phyloP scores from a whole-genome alignment of 92 coral and sea anemone genomes.

The Phenganax stokvisi region DNA sequence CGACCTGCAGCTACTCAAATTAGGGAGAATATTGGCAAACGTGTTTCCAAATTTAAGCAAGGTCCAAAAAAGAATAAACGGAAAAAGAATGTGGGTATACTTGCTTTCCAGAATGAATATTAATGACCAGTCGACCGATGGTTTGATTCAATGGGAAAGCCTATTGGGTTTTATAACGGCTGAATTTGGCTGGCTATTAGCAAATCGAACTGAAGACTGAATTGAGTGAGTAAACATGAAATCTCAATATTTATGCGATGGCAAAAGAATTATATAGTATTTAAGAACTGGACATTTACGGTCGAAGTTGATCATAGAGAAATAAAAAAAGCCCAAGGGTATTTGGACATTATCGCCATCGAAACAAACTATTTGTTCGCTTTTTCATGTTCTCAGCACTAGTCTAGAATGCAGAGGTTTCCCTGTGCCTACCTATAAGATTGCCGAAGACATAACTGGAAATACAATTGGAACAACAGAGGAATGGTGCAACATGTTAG shows the following conservation, averaged over 20 bases:
- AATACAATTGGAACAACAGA: slow-evolving; percentile 6
- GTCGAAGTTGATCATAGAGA: slow-evolving; percentile 3
- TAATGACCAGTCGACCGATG: neutral
- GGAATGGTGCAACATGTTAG: slow-evolving; percentile 1
- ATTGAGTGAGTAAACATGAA: slow-evolving; percentile 24
- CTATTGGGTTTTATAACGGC: slow-evolving; percentile 6
- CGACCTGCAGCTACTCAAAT: neutral
- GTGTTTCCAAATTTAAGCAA: neutral
- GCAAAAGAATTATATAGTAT: slow-evolving; percentile 21
- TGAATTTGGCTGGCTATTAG: slow-evolving; percentile 33
- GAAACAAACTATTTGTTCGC: neutral
- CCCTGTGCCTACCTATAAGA: slow-evolving; percentile 1
- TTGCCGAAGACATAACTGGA: neutral
- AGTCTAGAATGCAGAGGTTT: slow-evolving; percentile 27
- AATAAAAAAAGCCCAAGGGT: slow-evolving; percentile 17
- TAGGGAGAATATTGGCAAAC: slow-evolving; percentile 8
- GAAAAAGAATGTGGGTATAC: slow-evolving; percentile 13
- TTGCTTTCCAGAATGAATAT: slow-evolving; percentile 1
- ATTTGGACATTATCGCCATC: neutral
- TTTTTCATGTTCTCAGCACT: neutral
- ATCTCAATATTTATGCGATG: slow-evolving; percentile 38
- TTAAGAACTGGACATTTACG: neutral
- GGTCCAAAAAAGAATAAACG: slow-evolving; percentile 19
- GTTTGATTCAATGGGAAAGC: neutral
- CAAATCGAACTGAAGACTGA: slow-evolving; percentile 12